These are phyloP conservation scores for Calliopsis andreniformis DNA, from an alignment of 1,140 invertebrate genomes.

Conservation along the genomic window DNA sequence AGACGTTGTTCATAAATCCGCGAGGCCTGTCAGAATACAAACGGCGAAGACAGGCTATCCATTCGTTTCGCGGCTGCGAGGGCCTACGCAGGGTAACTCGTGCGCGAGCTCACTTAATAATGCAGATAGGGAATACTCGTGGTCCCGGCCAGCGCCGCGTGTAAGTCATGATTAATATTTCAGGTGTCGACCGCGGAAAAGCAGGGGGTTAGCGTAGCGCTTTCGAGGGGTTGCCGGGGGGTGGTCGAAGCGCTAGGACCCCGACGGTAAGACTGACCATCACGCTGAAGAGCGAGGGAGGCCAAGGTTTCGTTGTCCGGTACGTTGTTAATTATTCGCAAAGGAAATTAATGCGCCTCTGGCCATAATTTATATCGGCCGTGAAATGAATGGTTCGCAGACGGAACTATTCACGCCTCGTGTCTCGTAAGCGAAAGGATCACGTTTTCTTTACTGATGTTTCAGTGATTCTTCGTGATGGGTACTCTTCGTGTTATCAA, in stretches of 20 bases:
- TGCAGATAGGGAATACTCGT: conserved; percentile 71
- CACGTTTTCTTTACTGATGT: conserved; percentile 25
- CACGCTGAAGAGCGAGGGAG: conserved; percentile 58
- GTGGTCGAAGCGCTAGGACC: conserved; percentile 10
- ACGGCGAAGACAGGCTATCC: conserved; percentile 47
- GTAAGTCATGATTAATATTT: conserved; percentile 79
- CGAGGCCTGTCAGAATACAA: conserved; percentile 48
- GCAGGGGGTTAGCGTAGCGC: conserved; percentile 16
- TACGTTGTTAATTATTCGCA: conserved; percentile 76
- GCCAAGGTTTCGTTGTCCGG: conserved; percentile 70
- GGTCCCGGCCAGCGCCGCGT: conserved; percentile 68
- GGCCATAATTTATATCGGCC: conserved; percentile 73
- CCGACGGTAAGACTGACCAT: conserved; percentile 67
- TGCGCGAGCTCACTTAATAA: conserved; percentile 71
- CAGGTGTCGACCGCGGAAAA: conserved; percentile 68
- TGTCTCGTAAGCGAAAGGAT: conserved; percentile 52
- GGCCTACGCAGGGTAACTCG: conserved; percentile 61
- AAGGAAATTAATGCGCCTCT: conserved; percentile 75
- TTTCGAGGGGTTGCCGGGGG: background rate
- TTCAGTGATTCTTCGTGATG: background rate
- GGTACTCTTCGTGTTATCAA: background rate
- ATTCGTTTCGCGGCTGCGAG: conserved; percentile 57
- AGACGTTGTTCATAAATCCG: background rate
- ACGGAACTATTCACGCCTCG: conserved; percentile 74
- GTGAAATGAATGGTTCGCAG: conserved; percentile 69